phyloP scores from a whole-genome alignment of 30 jellyfish, hydroid and myxozoan species.

The Clytia hemisphaerica region DNA sequence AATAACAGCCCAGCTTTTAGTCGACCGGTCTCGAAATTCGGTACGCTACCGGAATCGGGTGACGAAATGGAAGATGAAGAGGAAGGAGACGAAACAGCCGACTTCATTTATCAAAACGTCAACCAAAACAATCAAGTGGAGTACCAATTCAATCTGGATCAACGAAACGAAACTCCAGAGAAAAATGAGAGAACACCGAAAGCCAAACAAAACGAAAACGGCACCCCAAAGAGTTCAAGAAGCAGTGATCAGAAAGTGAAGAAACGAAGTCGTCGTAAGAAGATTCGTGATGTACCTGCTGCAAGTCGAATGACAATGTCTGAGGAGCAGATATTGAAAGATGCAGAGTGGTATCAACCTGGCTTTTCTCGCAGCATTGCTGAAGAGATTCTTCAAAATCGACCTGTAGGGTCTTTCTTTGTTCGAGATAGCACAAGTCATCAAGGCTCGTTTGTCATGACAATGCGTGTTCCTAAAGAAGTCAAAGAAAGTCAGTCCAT shows the following conservation, averaged over 20 bases:
- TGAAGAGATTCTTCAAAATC: constrained; percentile 35
- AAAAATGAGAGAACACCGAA: background rate
- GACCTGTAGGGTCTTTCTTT: constrained; percentile 57
- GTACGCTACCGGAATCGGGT: no score
- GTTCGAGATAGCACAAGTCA: constrained; percentile 74
- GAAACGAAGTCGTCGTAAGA: background rate
- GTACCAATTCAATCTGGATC: no score
- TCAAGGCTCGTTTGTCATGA: constrained; percentile 62
- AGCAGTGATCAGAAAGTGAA: background rate
- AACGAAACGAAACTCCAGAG: constrained; percentile 5
- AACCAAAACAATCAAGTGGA: no score
- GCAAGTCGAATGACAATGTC: background rate
- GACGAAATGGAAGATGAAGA: no score
- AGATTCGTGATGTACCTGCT: no score
- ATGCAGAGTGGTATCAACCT: constrained; percentile 29
- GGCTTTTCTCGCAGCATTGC: constrained; percentile 55
- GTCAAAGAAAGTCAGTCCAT: constrained; percentile 44
- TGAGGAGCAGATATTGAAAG: constrained; percentile 1
- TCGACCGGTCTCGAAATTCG: no score
- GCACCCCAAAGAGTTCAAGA: background rate
- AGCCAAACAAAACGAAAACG: background rate
- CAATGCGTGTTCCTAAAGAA: constrained; percentile 40
- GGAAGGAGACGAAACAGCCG: no score
- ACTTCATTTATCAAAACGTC: no score
- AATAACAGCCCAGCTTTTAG: no score